phyloP scores from a whole-genome alignment of 2,888 invertebrate species.

The Biston stratarius region DNA sequence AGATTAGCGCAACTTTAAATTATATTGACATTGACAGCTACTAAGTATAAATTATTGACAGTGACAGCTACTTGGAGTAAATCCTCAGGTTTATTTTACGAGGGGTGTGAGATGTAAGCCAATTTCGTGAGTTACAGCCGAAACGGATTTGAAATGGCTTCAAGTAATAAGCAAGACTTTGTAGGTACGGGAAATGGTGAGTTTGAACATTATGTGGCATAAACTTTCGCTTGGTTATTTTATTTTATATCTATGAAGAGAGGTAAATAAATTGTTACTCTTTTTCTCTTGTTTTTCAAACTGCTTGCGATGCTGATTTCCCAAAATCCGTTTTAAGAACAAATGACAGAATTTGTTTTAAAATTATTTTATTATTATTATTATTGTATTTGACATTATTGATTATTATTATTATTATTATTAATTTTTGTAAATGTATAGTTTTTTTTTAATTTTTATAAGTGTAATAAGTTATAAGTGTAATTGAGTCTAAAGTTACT shows the following conservation, averaged over 20 bases:
- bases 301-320: too few relatives aligned
- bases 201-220: background rate
- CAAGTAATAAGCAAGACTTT: slow-evolving; percentile 27
- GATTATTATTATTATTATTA: too few relatives aligned
- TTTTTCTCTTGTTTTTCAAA: too few relatives aligned
- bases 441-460: too few relatives aligned
- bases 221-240: background rate
- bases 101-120: slow-evolving; percentile 47
- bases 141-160: slow-evolving; percentile 42
- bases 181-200: slow-evolving; percentile 11
- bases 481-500: too few relatives aligned
- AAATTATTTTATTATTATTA: too few relatives aligned
- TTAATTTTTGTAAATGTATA: too few relatives aligned
- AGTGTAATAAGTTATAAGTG: too few relatives aligned
- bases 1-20: slow-evolving; percentile 42
- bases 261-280: background rate
- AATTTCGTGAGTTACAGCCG: slow-evolving; percentile 35
- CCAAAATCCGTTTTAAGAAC: too few relatives aligned
- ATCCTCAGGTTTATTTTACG: slow-evolving; percentile 58
- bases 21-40: slow-evolving; percentile 31
- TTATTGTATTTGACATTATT: too few relatives aligned
- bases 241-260: background rate
- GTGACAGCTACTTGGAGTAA: slow-evolving; percentile 50
- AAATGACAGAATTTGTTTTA: too few relatives aligned
- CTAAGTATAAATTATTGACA: slow-evolving; percentile 39